Percentiles rank a stretch among this genome's conserved stretches.
phyloP scores from a whole-genome alignment of 2,113 vertebrate species.

The Coptodon bakossiorum region DNA sequence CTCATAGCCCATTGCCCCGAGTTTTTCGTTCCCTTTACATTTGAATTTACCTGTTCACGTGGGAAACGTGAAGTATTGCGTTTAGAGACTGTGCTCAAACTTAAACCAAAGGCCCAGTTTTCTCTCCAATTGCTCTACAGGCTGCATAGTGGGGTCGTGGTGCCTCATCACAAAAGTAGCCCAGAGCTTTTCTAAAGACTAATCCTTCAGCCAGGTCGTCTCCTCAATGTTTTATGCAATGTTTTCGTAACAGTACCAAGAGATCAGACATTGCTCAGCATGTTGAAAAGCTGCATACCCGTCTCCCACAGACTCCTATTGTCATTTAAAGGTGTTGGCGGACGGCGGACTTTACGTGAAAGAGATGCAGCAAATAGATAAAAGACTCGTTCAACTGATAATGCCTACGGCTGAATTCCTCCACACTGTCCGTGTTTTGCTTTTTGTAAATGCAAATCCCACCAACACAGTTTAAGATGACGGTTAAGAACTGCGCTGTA shows the following conservation, averaged over 20 bases:
- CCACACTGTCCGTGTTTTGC: background rate
- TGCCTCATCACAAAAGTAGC: background rate
- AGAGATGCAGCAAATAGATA: slow-evolving; percentile 53
- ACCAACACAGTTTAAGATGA: background rate
- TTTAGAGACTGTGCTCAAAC: background rate
- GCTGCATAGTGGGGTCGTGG: background rate
- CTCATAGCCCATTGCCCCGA: background rate
- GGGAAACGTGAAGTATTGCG: background rate
- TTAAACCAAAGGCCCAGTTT: background rate
- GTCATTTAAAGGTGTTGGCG: slow-evolving; percentile 47
- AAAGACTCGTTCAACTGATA: slow-evolving; percentile 31
- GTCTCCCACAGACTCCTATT: slow-evolving; percentile 27
- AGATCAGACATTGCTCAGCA: slow-evolving; percentile 43
- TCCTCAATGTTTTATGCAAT: slow-evolving; percentile 52
- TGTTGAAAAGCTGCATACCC: slow-evolving; percentile 13
- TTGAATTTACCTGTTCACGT: slow-evolving; percentile 39
- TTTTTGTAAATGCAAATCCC: slow-evolving; percentile 1
- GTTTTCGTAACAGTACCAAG: slow-evolving; percentile 47
- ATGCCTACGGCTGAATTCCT: slow-evolving; percentile 50
- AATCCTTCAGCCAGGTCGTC: slow-evolving; percentile 45
- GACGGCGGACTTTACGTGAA: slow-evolving; percentile 48
- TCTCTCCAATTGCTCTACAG: background rate
- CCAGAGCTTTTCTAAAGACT: background rate
- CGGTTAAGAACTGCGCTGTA: background rate
- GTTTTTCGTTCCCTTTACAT: background rate